Conservation (phyloP, 2,888 invertebrate species). For the Orthosia gracilis region DNA sequence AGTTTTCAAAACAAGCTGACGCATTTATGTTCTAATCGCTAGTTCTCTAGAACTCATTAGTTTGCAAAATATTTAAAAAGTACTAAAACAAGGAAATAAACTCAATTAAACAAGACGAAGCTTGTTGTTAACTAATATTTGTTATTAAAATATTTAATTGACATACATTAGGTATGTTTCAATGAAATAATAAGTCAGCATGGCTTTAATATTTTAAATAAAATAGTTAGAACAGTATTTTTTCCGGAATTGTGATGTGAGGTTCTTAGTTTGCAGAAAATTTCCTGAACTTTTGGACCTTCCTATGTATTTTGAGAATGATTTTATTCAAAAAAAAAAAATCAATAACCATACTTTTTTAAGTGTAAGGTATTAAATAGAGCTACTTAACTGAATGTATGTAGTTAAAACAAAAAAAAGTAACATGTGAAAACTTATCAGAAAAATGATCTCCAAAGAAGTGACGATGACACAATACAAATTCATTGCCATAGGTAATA, state of each 20-base stretch:
- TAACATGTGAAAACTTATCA: not conserved
- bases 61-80: conserved; percentile 46
- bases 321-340: not conserved
- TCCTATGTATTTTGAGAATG: no score
- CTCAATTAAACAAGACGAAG: conserved; percentile 18
- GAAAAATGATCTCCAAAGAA: not conserved
- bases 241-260: not conserved
- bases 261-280: no score
- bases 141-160: conserved; percentile 34
- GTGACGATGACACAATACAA: not conserved
- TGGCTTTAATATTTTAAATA: not conserved
- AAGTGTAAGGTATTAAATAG: not conserved
- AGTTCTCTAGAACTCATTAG: conserved; percentile 46
- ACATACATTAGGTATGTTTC: conserved; percentile 3
- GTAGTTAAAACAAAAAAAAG: not conserved
- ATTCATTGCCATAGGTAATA: not conserved
- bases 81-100: conserved; percentile 51
- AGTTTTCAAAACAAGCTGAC: conserved; percentile 28
- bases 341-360: not conserved
- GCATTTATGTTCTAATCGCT: conserved; percentile 5
- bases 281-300: no score
- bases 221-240: not conserved
- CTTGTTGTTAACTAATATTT: conserved; percentile 12
- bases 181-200: not conserved
- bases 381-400: not conserved